Base-by-base conservation (phyloP, 1,140 invertebrate species). In the Tyrophagus putrescentiae region DNA sequence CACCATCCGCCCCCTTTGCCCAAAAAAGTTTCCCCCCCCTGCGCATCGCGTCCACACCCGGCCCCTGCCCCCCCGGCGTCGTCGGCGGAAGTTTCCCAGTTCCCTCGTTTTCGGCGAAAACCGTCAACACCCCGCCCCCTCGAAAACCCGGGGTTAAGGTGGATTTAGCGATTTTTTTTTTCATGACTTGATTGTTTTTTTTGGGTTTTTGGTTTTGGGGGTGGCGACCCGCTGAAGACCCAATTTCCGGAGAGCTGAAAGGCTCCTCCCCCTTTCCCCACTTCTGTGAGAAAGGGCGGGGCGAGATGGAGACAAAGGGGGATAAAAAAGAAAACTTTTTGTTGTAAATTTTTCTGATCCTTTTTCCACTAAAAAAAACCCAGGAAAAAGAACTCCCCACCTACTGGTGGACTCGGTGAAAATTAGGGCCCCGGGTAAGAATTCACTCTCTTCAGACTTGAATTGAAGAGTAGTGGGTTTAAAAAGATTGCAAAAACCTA, bases 231-330 rank as follows among this genome's bases (percentile, higher is more conserved):
- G 1, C 72, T 96, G 13, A 87, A 82, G 72, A 97, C 98, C 60
- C 95, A 98, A 72, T 87, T 98, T 1, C 95, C 91, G 68, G 81
- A 85, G 0, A 79, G 78, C 4, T 97, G 92, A 0, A 94, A 96
- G n/a, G n/a, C n/a, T n/a, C n/a, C n/a, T n/a, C n/a, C n/a, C n/a
- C n/a, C n/a, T n/a, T n/a, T n/a, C n/a, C n/a, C n/a, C n/a, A n/a
- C n/a, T n/a, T n/a, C n/a, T n/a, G n/a, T n/a, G n/a, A n/a, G n/a
- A n/a, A n/a, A n/a, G 80, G 85, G 32, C 77, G 95, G 64, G 94
- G 94, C 36, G 82, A 89, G 68, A 83, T 97, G 32, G 84, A 88
- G 65, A 84, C 98, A 79, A 98, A 98, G 85, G 89, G 44, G 71
- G 71, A 3, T 23, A 11, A 61, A 41, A 36, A 39, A 39, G n/a